Conservation (phyloP, 2,888 invertebrate species). For the Erebia palarica region DNA sequence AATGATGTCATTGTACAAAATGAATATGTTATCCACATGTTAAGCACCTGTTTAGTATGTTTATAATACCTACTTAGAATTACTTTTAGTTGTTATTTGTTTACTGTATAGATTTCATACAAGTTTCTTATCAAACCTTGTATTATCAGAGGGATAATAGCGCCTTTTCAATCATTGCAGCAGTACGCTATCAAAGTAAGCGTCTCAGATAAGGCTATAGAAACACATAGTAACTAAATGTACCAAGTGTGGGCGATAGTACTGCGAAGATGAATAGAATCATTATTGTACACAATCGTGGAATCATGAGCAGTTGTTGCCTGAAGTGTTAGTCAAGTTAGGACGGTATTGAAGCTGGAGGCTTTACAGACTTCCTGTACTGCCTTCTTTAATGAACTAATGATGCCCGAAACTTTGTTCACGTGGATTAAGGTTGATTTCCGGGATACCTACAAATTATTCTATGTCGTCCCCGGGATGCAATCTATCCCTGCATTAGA, state of each 20-base stretch:
- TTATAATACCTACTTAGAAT: not conserved
- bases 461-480: no score
- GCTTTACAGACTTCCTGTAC: not conserved
- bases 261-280: conserved; percentile 53
- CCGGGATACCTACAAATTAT: no score
- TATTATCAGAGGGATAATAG: conserved; percentile 19
- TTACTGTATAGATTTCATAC: not conserved
- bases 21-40: conserved; percentile 3
- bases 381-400: no score
- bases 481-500: no score
- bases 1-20: conserved; percentile 6
- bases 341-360: not conserved
- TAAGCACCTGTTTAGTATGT: not conserved
- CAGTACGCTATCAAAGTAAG: conserved; percentile 23
- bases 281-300: conserved; percentile 48
- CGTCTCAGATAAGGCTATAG: conserved; percentile 34
- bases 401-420: no score
- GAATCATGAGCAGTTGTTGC: conserved; percentile 27
- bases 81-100: not conserved
- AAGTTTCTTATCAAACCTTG: conserved; percentile 6
- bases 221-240: conserved; percentile 53
- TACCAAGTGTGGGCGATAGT: conserved; percentile 54
- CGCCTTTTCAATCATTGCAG: conserved; percentile 27
- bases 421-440: no score
- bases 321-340: conserved; percentile 17